Base-by-base conservation (phyloP, 1,140 invertebrate genomes). In the Myzus persicae region DNA sequence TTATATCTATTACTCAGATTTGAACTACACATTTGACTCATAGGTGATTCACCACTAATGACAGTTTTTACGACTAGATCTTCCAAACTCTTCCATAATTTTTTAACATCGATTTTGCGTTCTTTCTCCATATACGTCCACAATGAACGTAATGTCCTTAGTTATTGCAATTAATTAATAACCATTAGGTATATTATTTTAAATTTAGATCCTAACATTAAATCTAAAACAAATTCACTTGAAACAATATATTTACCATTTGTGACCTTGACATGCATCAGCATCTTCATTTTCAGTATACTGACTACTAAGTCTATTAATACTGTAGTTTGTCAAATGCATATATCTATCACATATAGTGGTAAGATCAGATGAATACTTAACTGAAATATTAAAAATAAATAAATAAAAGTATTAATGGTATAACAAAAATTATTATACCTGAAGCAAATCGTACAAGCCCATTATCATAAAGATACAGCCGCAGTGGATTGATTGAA, bases 271-370 rank as follows among this genome's bases (percentile, higher is more conserved):
- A 94, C 97, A 98, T 0, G 97, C 96, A 85, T 97, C 96, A 1
- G 97, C 97, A 95, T 98, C 97, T 94, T 98, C 97, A 95, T 98
- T 98, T 93, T 97, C 97, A 0, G 97, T 97, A 95, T 99, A 99
- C 76, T 97, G 97, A 82, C 97, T 97, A 67, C 97, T 98, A 81
- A 98, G 96, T 95, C 99, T 99, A 95, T 99, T 99, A 93, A 99
- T 98, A 94, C 98, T 99, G 95, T 99, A 99, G 95, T 99, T 99
- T 54, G 99, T 99, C 94, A 99, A 96, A 96, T 99, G 99, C 98
- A 99, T 99, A 95, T 97, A 99, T 84, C 98, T 96, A 95, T 99
- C 98, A 94, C 97, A 97, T 91, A 99, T 96, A 89, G 97, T 97
- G 94, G 97, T 96, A 38, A 97, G 95, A 94, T 98, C 97, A 93